Conservation (phyloP, 2,888 invertebrate genomes). For the Uloborus plumipes region DNA sequence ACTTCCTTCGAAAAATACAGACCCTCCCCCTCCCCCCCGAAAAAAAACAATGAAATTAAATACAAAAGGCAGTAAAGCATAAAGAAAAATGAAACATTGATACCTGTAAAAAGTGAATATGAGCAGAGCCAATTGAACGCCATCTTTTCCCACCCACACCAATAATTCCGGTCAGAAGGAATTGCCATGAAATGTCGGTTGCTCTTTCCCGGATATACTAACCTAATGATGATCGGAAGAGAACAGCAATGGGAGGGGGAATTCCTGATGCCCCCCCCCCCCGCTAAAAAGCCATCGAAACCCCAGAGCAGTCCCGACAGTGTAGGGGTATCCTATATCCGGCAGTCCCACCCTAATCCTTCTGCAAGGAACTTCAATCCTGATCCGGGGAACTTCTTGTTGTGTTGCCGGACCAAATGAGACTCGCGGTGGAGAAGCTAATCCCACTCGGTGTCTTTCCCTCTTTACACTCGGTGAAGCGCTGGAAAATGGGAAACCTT, state of each 20-base stretch:
- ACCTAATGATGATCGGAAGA: constrained; percentile 40
- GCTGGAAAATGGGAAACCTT: constrained; percentile 2
- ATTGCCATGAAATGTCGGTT: too few species aligned
- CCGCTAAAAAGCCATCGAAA: constrained; percentile 13
- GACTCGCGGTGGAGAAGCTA: constrained; percentile 23
- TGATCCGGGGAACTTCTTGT: constrained; percentile 17
- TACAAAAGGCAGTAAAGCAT: too few species aligned
- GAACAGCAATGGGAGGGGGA: neutral
- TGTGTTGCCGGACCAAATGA: constrained; percentile 29
- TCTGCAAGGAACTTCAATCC: constrained; percentile 43
- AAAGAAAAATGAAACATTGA: too few species aligned
- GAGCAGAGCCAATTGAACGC: too few species aligned
- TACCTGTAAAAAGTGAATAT: too few species aligned
- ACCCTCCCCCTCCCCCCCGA: too few species aligned
- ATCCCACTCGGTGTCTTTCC: constrained; percentile 20
- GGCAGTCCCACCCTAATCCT: constrained; percentile 57
- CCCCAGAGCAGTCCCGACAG: neutral
- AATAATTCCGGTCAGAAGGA: too few species aligned
- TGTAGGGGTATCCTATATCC: constrained; percentile 51
- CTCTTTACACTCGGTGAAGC: too few species aligned
- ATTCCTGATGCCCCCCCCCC: neutral
- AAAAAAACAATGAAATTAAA: too few species aligned
- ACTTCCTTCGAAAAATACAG: too few species aligned
- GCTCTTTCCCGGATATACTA: constrained; percentile 9
- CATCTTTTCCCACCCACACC: too few species aligned